These are phyloP conservation scores for Meda fulgida DNA, from an alignment of 2,797 vertebrate species.

Conservation along the genomic window DNA sequence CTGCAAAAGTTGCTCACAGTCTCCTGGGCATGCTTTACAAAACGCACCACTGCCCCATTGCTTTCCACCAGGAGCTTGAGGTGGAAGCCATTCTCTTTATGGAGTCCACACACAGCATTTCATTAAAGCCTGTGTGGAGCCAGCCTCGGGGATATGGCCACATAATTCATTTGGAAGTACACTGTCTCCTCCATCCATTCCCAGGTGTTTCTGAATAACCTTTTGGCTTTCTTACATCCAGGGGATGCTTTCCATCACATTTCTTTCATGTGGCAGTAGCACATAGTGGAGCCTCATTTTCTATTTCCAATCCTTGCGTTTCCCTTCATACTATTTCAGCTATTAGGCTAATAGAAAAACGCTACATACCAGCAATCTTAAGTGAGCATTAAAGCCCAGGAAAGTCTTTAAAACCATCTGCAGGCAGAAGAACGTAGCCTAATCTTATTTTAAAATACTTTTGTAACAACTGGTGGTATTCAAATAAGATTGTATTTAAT, in stretches of 20 bases:
- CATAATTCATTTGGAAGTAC: conserved; percentile 45
- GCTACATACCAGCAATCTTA: conserved; percentile 3
- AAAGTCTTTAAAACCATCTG: background rate
- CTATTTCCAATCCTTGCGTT: background rate
- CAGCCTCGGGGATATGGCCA: conserved; percentile 28
- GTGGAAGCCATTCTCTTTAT: conserved; percentile 13
- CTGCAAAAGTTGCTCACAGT: conserved; percentile 12
- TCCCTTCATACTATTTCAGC: background rate
- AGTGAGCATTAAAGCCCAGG: background rate
- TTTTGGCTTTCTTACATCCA: conserved; percentile 6
- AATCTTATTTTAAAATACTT: background rate
- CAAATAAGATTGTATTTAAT: background rate
- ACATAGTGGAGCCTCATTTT: background rate
- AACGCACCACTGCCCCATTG: conserved; percentile 1
- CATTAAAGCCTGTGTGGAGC: conserved; percentile 29
- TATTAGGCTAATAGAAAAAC: background rate
- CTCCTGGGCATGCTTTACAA: conserved; percentile 26
- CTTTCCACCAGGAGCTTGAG: conserved; percentile 11
- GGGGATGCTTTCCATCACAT: conserved; percentile 25
- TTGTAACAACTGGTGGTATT: conserved; percentile 1
- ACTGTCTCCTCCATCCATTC: conserved; percentile 10
- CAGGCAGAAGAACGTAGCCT: background rate
- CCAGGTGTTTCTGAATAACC: conserved; percentile 38
- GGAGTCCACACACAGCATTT: conserved; percentile 39
- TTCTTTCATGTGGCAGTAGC: background rate